Conservation (phyloP, 2,888 invertebrate species). For the Coelopa pilipes region DNA sequence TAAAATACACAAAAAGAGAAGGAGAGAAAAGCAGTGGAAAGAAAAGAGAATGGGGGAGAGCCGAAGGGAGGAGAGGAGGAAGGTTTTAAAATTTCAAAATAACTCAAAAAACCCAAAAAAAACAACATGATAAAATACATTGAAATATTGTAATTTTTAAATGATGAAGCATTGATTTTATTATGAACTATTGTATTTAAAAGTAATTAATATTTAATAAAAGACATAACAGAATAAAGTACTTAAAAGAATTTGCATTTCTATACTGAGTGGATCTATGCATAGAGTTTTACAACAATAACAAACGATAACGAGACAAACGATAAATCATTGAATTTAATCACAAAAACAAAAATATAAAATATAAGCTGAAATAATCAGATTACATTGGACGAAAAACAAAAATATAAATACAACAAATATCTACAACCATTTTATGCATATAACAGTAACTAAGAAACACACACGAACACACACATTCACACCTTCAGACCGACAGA, state of each 20-base stretch:
- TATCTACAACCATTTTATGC: conserved; percentile 12
- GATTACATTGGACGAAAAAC: conserved; percentile 43
- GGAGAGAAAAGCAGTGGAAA: neutral
- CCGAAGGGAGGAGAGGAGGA: neutral
- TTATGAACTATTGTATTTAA: conserved; percentile 23
- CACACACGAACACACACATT: neutral
- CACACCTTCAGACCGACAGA: neutral
- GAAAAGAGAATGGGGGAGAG: neutral
- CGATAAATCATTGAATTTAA: conserved; percentile 15
- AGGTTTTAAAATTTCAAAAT: neutral
- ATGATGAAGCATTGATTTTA: conserved; percentile 27
- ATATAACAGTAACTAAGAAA: neutral
- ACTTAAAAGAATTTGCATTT: conserved; percentile 24
- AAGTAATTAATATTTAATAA: conserved; percentile 39
- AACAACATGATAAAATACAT: conserved; percentile 4
- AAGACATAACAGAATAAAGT: conserved; percentile 37
- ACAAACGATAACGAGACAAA: neutral
- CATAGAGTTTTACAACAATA: conserved; percentile 27
- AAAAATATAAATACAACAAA: conserved; percentile 36
- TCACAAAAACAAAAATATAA: neutral
- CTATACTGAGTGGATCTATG: conserved; percentile 30
- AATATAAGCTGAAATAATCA: conserved; percentile 26
- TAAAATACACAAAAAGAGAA: neutral
- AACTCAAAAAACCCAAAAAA: neutral
- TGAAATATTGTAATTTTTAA: conserved; percentile 24